Evolutionary conservation across 2,797 vertebrate species (phyloP).

Genomic region (Cossypha polioptera): DNA sequence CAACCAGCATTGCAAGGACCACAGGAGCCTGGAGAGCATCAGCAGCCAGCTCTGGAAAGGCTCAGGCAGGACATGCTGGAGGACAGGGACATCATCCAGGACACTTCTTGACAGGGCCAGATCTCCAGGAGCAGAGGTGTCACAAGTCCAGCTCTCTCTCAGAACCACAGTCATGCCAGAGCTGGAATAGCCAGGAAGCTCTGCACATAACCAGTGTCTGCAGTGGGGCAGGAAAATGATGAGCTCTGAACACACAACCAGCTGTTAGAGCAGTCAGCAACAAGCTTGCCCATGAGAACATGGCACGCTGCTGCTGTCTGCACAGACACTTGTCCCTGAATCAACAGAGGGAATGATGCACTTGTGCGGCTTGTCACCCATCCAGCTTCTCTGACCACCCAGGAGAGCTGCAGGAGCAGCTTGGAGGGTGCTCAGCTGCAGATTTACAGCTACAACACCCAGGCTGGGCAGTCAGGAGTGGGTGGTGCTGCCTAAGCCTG

Average conservation of each 20-base stretch:
- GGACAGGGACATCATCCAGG: not conserved
- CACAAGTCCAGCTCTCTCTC: not conserved
- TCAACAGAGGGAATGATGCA: not conserved
- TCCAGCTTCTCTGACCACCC: not conserved
- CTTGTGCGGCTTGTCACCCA: not conserved
- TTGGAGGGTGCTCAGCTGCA: not conserved
- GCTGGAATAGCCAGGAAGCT: not conserved
- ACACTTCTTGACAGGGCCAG: not conserved
- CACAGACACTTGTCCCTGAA: not conserved
- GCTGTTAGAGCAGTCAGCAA: not conserved
- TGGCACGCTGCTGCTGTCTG: not conserved
- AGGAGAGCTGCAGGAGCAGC: not conserved
- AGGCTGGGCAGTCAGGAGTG: not conserved
- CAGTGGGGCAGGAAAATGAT: not conserved
- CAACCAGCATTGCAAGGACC: not conserved
- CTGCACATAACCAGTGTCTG: not conserved
- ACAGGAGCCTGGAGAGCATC: not conserved
- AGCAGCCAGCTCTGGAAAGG: not conserved
- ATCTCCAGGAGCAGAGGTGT: not conserved
- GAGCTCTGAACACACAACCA: not conserved
- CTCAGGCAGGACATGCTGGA: not conserved
- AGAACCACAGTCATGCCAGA: not conserved
- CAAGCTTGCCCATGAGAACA: not conserved
- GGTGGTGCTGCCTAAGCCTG: not conserved
- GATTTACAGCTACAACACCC: not conserved